Evolutionary conservation across 2,888 invertebrate species (phyloP), one percentile per base, ranked within the genome.

Genomic region (Myathropa florea): DNA sequence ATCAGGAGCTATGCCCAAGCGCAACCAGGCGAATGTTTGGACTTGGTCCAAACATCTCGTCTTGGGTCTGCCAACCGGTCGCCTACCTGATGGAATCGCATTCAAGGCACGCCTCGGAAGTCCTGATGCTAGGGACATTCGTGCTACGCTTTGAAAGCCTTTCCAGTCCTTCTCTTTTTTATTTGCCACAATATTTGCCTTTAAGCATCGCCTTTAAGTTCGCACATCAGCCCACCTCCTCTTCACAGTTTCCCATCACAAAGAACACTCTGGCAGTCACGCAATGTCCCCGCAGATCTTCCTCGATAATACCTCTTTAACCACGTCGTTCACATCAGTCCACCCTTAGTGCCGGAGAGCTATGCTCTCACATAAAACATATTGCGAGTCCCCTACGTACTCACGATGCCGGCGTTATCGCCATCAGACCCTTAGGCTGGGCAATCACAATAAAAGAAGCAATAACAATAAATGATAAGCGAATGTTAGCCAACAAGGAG

Each of bases 401-500:
- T 39, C 21, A 39, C 28, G 24, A 14, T 26, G 14, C n/a, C 28
- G 55, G 36, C 21, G 30, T 59, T 78, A 64, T 78, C 63, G 36
- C 39, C 63, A 70, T 70, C 70, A 70, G 57, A 21, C 63, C 70
- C 39, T 78, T 26, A 26, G 70, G 70, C 70, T 39, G 39, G 57
- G 26, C 70, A 78, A 78, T 70, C 63, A 70, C 70, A 63, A 78
- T 70, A 70, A 70, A 63, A 63, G 26, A 33, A 21, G 63, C 55
- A 78, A 78, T 78, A 78, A 78, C 61, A 70, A 55, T 78, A 46
- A 78, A 78, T 39, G 36, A 57, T 70, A 78, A 70, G 46, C 18
- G 18, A 70, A 68, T 68, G 46, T 33, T 46, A 18, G 46, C 46
- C 9, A 57, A 23, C 28, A 59, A 23, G 36, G 46, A n/a, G 26